Evolutionary conservation across 2,888 invertebrate species (phyloP), one percentile per base, ranked within the genome.

Genomic region (Elysia crispata): DNA sequence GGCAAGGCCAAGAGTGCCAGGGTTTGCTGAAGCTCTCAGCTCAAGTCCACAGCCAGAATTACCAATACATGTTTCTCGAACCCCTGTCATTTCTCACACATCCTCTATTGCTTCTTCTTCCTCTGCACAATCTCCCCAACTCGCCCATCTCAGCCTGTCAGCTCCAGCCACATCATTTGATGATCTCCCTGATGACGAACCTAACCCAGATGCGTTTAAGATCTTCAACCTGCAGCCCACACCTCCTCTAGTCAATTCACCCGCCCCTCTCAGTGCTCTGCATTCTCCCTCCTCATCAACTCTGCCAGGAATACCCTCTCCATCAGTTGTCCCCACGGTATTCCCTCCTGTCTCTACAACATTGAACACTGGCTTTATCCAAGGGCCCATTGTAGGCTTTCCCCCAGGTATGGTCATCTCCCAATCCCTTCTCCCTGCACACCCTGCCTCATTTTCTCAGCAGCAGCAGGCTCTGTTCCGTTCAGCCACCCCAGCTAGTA

Each of bases 201-300:
- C 84, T 0, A 84, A 86, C 67, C 87, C 87, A 20, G 88, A 89
- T 69, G 85, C 88, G 20, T 89, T 87, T 79, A 87, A 88, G 69
- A 88, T 89, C 41, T 89, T 89, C 74, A 89, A 89, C 67, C 79
- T 89, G 33, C 85, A 86, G 77, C 89, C 89, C 0, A 76, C 76
- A 1, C 18, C 74, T n/a, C 77, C 82, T 18, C 67, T 41, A 11
- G 23, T 33, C 13, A 33, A 23, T 28, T 1, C 15, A 33, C 8
- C 28, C 20, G 1, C 76, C 1, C 76, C 64, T 23, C 13, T 28
- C 13, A 41, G 41, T 41, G 41, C 11, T 41, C 41, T 41, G 11
- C 41, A 41, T 41, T 49, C 73, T 1, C 30, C 33, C 1, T 49
- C 66, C 1, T 8, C 81, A 15, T 18, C 70, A n/a, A 6, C 81